phyloP scores from a whole-genome alignment of 2,888 invertebrate species.

The Seira musarum region DNA sequence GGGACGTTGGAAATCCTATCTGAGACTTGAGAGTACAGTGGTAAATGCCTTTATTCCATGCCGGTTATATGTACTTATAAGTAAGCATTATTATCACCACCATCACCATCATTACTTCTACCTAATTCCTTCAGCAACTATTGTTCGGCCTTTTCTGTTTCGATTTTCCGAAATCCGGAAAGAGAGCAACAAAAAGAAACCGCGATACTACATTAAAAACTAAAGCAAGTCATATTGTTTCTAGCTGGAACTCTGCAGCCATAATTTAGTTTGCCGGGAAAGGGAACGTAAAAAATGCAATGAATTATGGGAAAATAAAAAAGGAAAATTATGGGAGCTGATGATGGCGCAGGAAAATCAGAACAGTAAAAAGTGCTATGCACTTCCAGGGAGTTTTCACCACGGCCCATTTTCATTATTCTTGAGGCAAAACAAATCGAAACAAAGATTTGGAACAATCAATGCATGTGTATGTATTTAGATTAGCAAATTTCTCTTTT shows the following conservation, averaged over 20 bases:
- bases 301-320: slow-evolving; percentile 3
- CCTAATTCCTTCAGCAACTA: too few relatives aligned
- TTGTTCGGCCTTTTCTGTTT: background rate
- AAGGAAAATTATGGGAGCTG: background rate
- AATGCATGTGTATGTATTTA: background rate
- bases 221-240: background rate
- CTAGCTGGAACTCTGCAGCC: background rate
- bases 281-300: slow-evolving; percentile 4
- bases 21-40: background rate
- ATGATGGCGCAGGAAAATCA: background rate
- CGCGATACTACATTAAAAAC: background rate
- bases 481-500: background rate
- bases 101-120: background rate
- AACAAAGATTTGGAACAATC: background rate
- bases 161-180: background rate
- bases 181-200: background rate
- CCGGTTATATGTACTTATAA: too few relatives aligned
- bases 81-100: background rate
- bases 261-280: background rate
- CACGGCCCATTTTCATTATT: background rate
- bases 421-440: background rate
- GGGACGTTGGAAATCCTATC: background rate
- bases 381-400: background rate
- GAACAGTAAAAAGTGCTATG: background rate
- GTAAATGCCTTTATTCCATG: too few relatives aligned